Conservation (phyloP, 1,140 invertebrate genomes). For the Liolophura sinensis region DNA sequence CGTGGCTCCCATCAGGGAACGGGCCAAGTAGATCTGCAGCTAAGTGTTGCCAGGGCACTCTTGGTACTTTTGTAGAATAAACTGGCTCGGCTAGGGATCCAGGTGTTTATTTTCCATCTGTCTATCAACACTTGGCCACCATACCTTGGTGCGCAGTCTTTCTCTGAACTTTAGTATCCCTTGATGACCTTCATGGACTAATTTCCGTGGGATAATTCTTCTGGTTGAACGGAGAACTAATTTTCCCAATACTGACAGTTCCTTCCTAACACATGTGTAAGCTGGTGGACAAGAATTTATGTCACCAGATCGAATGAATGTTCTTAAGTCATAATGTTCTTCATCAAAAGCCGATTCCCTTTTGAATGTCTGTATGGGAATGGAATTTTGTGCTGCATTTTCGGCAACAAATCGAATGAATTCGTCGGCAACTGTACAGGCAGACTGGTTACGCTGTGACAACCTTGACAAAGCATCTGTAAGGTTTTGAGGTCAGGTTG, state of each 20-base stretch:
- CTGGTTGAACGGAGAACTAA: constrained; percentile 17
- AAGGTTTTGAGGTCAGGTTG: constrained; percentile 16
- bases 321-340: no score
- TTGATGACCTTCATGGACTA: constrained; percentile 23
- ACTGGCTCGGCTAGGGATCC: constrained; percentile 17
- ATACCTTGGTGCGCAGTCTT: constrained; percentile 21
- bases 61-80: constrained; percentile 14
- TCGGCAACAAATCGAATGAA: no score
- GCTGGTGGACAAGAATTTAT: no score
- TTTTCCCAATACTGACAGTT: constrained; percentile 17
- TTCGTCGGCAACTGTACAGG: no score
- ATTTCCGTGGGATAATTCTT: constrained; percentile 14
- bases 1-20: constrained; percentile 20
- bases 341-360: no score
- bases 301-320: no score
- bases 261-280: constrained; percentile 7
- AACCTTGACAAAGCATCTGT: constrained; percentile 25
- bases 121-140: constrained; percentile 33
- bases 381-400: no score
- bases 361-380: no score
- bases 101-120: constrained; percentile 18
- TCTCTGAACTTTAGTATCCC: constrained; percentile 26
- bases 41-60: constrained; percentile 25
- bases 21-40: constrained; percentile 26
- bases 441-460: no score